Evolutionary conservation across 2,113 vertebrate genomes (phyloP), one percentile per base, ranked within the genome.

Genomic region (Sigmodon hispidus): DNA sequence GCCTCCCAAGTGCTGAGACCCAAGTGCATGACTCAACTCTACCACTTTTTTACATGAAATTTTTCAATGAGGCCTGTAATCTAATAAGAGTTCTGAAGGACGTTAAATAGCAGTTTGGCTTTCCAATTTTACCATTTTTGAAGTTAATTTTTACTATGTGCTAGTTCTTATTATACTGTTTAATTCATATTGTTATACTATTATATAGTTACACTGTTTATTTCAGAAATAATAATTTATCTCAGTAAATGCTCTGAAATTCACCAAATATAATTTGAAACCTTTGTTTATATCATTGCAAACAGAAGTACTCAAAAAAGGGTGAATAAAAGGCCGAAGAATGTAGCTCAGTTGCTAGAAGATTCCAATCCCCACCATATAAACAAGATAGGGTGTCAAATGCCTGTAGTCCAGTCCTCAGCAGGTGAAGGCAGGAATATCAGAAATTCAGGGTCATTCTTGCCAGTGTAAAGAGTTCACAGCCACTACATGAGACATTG

Each of bases 141-240:
- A 61, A 24, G 8, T 69, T 69, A 69, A n/a, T 19, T 69, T 76
- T 76, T 50, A 77, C 48, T 22, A 55, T 12, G 34, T 6, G 34
- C 77, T 40, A 48, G 52, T 96, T 93, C 31, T 72, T 91, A 95
- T 67, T 26, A 77, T n/a, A n/a, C n/a, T n/a, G n/a, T n/a, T n/a
- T n/a, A n/a, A n/a, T n/a, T n/a, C n/a, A n/a, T n/a, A n/a, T n/a
- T n/a, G n/a, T n/a, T n/a, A n/a, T n/a, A n/a, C n/a, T n/a, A n/a
- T n/a, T n/a, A n/a, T n/a, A n/a, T n/a, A n/a, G n/a, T n/a, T n/a
- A n/a, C n/a, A n/a, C n/a, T n/a, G n/a, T n/a, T n/a, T n/a, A n/a
- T n/a, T n/a, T n/a, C n/a, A n/a, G n/a, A n/a, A 79, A 40, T 87
- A 70, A 81, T 52, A 81, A 59, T 67, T 86, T 73, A 57, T 80